phyloP scores from a whole-genome alignment of 2,888 invertebrate species.

The Strigamia transsilvanica region DNA sequence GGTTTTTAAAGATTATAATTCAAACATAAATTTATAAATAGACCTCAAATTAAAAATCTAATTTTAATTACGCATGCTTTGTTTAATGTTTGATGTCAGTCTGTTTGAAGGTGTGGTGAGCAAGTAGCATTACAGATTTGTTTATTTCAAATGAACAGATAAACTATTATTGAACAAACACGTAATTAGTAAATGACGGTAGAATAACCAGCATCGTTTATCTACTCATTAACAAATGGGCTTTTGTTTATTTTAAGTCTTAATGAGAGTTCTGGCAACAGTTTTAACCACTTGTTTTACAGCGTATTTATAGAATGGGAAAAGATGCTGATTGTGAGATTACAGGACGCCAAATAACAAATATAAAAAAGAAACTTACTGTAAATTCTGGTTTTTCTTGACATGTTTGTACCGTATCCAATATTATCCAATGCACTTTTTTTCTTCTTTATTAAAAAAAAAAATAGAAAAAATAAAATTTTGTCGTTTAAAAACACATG shows the following conservation, averaged over 20 bases:
- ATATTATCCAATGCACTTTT: background rate
- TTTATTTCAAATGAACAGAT: background rate
- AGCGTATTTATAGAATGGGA: background rate
- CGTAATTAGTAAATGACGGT: background rate
- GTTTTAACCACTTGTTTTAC: background rate
- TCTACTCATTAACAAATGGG: background rate
- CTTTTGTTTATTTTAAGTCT: slow-evolving; percentile 5
- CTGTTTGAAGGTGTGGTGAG: too few relatives aligned
- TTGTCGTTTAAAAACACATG: background rate
- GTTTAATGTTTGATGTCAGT: too few relatives aligned
- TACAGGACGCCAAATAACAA: background rate
- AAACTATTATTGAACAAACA: background rate
- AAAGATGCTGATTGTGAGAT: background rate
- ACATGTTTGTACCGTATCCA: background rate
- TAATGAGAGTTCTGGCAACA: background rate
- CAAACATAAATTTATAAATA: too few relatives aligned
- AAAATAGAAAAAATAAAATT: background rate
- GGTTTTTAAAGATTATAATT: too few relatives aligned
- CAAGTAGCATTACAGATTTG: background rate
- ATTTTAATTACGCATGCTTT: too few relatives aligned
- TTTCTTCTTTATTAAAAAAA: too few relatives aligned
- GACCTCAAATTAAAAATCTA: too few relatives aligned
- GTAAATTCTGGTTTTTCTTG: background rate
- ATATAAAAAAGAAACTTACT: background rate
- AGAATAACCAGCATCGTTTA: background rate